Base-by-base conservation (phyloP, 2,797 vertebrate species). In the Pachyuromys duprasi region DNA sequence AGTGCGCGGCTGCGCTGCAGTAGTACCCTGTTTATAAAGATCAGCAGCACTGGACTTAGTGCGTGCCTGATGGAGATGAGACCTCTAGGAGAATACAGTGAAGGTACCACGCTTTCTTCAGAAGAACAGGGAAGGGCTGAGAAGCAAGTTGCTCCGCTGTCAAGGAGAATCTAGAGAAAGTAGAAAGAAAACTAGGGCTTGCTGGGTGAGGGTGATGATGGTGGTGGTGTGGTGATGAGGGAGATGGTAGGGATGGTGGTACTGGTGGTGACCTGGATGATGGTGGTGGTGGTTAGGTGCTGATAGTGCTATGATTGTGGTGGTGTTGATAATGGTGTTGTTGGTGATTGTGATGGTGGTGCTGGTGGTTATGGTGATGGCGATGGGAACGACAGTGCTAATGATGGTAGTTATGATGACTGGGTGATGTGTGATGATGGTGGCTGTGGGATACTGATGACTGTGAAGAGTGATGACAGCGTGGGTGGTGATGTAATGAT, bases 221-320 rank as follows among this genome's bases (percentile, higher is more conserved):
- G 1, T 26, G 28, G 3, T n/a, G 57, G 4, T 33, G 5, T 4
- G 18, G 2, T 81, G 57, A 3, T 60, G 12, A 5, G 39, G 20
- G 4, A 22, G 33, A 20, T 4, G 1, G 5, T 89, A 11, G 8
- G 4, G 14, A 4, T 82, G 24, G 9, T 42, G 9, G 24, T 45
- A 5, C 6, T 42, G 72, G 12, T 75, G 26, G 13, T 28, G 5
- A 12, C 24, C 33, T 6, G 7, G 67, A 36, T 69, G n/a, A 8
- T n/a, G 14, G 67, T n/a, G 14, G 67, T 69, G 74, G 26, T 76
- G 42, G 36, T 42, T 20, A 22, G 70, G 5, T 67, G 55, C 0
- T 24, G 70, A 0, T 60, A 17, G 1, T 70, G n/a, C 45, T 49
- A 0, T 57, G 14, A 5, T 28, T 33, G 2, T 57, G 49, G 12